A percentile compares a stretch with the other conserved stretches of the same genome.
Conservation (phyloP, 2,113 vertebrate genomes). For the Polypterus bichir region DNA sequence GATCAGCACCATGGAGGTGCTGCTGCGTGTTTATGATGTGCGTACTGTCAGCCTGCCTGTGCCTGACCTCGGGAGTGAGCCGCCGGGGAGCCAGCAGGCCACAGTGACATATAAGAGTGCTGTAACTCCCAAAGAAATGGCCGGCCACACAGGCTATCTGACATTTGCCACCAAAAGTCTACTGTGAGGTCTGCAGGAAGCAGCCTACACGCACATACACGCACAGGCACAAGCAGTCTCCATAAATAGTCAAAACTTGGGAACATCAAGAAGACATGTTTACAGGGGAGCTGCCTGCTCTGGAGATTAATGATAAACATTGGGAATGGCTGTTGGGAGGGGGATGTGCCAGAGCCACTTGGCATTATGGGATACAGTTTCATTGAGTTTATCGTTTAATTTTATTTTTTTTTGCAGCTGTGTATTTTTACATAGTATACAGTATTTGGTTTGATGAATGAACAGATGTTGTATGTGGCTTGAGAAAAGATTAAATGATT, state of each 20-base stretch:
- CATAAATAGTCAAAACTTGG: background rate
- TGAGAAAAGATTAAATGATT: no score
- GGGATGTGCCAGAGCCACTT: no score
- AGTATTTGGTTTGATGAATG: no score
- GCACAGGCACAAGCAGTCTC: background rate
- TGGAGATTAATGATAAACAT: no score
- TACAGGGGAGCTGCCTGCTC: no score
- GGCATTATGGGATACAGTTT: no score
- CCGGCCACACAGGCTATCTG: slow-evolving; percentile 91
- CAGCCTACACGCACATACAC: background rate
- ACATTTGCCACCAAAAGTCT: slow-evolving; percentile 87
- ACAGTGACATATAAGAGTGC: slow-evolving; percentile 61
- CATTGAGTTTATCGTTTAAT: no score
- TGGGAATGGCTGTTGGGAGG: no score
- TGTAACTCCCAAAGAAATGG: slow-evolving; percentile 63
- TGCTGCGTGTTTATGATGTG: slow-evolving; percentile 72
- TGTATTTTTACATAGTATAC: no score
- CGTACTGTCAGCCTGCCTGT: slow-evolving; percentile 63
- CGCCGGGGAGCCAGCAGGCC: slow-evolving; percentile 27
- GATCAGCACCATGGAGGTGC: slow-evolving; percentile 80
- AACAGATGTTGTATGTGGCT: no score
- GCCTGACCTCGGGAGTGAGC: slow-evolving; percentile 69
- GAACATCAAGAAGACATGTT: no score
- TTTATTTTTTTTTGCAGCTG: no score
- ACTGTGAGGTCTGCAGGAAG: slow-evolving; percentile 24